A percentile compares a stretch with the other conserved stretches of the same genome.
These are phyloP conservation scores for Teleogryllus oceanicus DNA, from an alignment of 2,888 invertebrate genomes.

Conservation along the genomic window DNA sequence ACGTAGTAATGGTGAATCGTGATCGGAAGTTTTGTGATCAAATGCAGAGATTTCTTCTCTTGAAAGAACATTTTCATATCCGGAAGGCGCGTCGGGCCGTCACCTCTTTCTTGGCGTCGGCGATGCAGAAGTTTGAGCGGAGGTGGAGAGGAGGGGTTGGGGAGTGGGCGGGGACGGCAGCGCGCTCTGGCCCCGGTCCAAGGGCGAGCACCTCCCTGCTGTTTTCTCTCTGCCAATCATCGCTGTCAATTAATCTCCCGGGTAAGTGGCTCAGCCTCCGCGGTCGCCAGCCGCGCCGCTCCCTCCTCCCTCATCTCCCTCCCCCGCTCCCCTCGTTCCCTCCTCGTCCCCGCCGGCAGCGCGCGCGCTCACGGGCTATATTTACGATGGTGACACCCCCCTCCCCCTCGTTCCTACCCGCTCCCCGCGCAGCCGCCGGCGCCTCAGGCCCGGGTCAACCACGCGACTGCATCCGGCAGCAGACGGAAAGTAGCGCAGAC, in stretches of 20 bases:
- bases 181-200: neutral
- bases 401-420: neutral
- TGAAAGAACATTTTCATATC: no score
- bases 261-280: neutral
- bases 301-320: neutral
- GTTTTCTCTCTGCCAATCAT: slow-evolving; percentile 18
- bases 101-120: no score
- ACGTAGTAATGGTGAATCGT: no score
- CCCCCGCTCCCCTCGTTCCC: neutral
- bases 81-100: no score
- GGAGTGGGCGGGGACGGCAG: no score
- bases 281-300: neutral
- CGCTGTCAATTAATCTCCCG: slow-evolving; percentile 5
- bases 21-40: no score
- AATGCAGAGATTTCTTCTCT: no score
- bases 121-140: no score
- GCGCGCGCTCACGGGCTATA: neutral
- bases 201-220: neutral
- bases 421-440: neutral
- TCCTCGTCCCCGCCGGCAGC: neutral
- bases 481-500: neutral
- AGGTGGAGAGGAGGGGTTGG: no score
- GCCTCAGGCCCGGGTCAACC: neutral
- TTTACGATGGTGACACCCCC: neutral
- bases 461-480: neutral